Conservation (phyloP, 2,888 invertebrate species). For the Cheilosia scutellata region DNA sequence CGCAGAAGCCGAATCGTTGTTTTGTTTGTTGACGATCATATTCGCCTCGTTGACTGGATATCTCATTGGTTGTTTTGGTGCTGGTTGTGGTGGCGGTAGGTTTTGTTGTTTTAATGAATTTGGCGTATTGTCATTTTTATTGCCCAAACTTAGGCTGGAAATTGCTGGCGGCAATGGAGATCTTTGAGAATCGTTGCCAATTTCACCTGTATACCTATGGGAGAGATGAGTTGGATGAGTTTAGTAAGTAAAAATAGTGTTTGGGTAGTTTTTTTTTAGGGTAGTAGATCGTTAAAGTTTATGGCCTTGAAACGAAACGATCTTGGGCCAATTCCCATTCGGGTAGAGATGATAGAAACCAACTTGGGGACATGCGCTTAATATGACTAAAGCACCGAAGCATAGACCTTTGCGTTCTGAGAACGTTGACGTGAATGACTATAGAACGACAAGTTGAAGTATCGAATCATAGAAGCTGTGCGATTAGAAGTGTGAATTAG, state of each 20-base stretch:
- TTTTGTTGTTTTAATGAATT: constrained; percentile 68
- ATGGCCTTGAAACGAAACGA: no score
- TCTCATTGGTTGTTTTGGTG: constrained; percentile 74
- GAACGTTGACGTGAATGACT: no score
- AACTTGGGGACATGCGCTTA: no score
- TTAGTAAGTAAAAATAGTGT: background rate
- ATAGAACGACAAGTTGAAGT: no score
- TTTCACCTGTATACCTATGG: constrained; percentile 83
- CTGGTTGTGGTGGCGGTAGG: constrained; percentile 73
- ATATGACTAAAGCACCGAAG: no score
- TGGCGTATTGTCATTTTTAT: constrained; percentile 79
- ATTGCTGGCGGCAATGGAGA: constrained; percentile 84
- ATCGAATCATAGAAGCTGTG: no score
- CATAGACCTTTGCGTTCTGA: no score
- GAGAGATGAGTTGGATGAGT: background rate
- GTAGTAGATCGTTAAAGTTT: no score
- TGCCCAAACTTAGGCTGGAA: constrained; percentile 83
- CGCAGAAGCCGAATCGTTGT: constrained; percentile 67
- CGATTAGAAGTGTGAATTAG: no score
- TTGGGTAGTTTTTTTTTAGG: no score
- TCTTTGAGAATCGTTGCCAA: constrained; percentile 83
- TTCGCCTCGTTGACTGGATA: constrained; percentile 68
- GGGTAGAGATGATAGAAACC: no score
- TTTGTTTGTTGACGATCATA: constrained; percentile 61
- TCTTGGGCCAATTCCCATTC: no score